Base-by-base conservation (phyloP, 2,797 vertebrate species). In the Ptychobarbus kaznakovi region DNA sequence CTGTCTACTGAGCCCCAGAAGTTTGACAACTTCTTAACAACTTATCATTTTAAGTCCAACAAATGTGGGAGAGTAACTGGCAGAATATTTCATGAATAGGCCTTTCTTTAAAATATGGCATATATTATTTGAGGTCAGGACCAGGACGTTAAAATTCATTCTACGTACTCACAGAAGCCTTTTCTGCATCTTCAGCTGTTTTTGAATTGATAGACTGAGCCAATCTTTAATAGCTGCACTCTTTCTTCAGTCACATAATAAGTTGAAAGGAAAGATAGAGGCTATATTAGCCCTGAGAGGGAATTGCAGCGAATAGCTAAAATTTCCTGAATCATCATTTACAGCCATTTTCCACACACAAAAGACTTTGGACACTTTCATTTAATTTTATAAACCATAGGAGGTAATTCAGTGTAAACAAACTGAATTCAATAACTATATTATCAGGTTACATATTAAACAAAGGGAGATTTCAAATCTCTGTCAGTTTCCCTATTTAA, bases 151-250 rank as follows among this genome's bases (percentile, higher is more conserved):
- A 82, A 87, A 81, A 87, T 87, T 87, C 72, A 42, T 87, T 76
- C 63, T 46, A 42, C 72, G n/a, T 81, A 84, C 72, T 51, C 82
- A 32, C 53, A 25, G 58, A 84, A 44, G 51, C 63, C 3, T 73
- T 77, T 87, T 85, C 66, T 87, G 86, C 86, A 61, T 82, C 79
- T 75, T 85, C 86, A 76, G 86, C 86, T 58, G 44, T 87, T 87
- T 87, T 85, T 18, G 58, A 85, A 87, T 68, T 63, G 78, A 82
- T 46, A 65, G 82, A 70, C 49, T 70, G 28, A 75, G 78, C 70
- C 56, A 75, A 56, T 69, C 58, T 81, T 66, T 86, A 86, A 86
- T 81, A 81, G 44, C 78, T 32, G 22, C 70, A n/a, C 72, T 81
- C 53, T 58, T 72, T 87, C 68, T 63, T 20, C 32, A 82, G 80